Conservation (phyloP, 2,888 invertebrate species). For the Xylota segnis region DNA sequence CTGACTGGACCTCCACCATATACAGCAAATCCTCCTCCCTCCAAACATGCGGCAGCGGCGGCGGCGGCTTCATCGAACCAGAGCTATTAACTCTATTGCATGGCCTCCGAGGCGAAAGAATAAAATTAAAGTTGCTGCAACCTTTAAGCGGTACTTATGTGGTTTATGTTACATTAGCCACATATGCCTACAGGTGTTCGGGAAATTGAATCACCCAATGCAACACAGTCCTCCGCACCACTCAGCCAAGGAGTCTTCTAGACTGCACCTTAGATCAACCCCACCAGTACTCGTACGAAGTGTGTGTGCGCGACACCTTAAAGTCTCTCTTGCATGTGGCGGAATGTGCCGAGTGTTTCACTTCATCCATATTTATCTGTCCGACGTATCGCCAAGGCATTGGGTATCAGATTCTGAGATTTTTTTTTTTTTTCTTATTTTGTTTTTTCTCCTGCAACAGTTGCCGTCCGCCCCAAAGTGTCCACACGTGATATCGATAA, state of each 20-base stretch:
- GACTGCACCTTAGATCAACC: conserved; percentile 67
- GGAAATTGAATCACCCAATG: conserved; percentile 73
- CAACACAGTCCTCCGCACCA: background rate
- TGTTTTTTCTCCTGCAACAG: conserved; percentile 32
- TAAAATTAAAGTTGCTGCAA: conserved; percentile 74
- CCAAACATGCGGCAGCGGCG: background rate
- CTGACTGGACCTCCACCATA: conserved; percentile 55
- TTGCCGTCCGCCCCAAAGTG: conserved; percentile 68
- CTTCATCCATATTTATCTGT: conserved; percentile 71
- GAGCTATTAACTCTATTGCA: conserved; percentile 72
- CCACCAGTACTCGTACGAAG: background rate
- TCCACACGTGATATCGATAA: conserved; percentile 76
- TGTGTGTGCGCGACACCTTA: conserved; percentile 64
- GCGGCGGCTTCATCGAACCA: conserved; percentile 29
- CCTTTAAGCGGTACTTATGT: conserved; percentile 77
- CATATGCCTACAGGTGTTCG: conserved; percentile 77
- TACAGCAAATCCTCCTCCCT: conserved; percentile 36
- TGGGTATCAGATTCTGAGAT: conserved; percentile 71
- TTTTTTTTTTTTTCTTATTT: conserved; percentile 21
- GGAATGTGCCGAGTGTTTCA: conserved; percentile 71
- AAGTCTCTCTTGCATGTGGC: conserved; percentile 38
- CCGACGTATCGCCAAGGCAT: conserved; percentile 43
- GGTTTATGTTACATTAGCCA: conserved; percentile 77
- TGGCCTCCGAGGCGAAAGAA: conserved; percentile 71
- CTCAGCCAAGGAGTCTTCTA: conserved; percentile 49